Conservation (phyloP, 1,140 invertebrate species). For the Caenorhabditis latens region DNA sequence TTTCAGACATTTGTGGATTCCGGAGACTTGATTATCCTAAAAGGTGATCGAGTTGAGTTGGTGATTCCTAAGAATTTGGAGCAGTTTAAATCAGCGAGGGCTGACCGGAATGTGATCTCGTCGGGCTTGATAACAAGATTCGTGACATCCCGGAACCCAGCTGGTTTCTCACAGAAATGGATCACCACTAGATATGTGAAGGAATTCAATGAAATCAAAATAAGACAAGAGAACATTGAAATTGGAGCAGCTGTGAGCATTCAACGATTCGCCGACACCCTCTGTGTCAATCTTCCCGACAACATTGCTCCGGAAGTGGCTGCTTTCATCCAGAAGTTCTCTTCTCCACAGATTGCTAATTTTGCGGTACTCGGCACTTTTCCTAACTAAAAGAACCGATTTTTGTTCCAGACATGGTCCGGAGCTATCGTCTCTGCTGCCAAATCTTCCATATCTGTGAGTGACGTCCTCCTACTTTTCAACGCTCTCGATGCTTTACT, state of each 20-base stretch:
- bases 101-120: conserved; percentile 50
- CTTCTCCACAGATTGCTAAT: conserved; percentile 60
- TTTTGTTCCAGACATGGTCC: conserved; percentile 60
- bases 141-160: conserved; percentile 13
- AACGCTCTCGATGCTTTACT: conserved; percentile 17
- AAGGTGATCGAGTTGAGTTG: background rate
- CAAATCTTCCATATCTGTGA: conserved; percentile 39
- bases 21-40: background rate
- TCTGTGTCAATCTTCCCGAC: background rate
- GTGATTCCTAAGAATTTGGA: background rate
- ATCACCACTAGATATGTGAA: conserved; percentile 48
- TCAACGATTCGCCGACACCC: conserved; percentile 5
- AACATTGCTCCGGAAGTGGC: background rate
- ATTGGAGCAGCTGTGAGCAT: background rate
- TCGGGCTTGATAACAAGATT: conserved; percentile 61
- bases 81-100: background rate
- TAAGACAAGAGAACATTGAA: background rate
- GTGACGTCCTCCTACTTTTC: conserved; percentile 32
- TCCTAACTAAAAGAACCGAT: background rate
- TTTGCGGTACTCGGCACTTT: background rate
- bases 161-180: conserved; percentile 27
- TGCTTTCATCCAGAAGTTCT: conserved; percentile 54
- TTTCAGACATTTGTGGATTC: background rate
- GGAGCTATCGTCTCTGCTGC: conserved; percentile 60
- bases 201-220: conserved; percentile 25